Conservation (phyloP, 2,113 vertebrate genomes). For the Pampusana beccarii region DNA sequence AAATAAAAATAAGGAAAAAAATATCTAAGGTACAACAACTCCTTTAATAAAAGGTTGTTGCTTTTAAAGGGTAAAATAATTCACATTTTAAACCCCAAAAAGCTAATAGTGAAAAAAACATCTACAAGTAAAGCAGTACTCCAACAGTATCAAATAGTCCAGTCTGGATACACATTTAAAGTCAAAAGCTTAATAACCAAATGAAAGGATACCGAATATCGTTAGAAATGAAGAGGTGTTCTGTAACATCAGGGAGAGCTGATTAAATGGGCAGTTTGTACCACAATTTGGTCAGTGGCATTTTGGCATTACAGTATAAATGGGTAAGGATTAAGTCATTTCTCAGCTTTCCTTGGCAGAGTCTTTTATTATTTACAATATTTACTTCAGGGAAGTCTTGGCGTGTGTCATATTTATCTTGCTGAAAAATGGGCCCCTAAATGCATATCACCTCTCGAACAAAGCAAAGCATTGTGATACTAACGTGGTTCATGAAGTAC, state of each 20-base stretch:
- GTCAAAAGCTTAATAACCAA: conserved; percentile 35
- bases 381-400: conserved; percentile 86
- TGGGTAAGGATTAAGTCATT: conserved; percentile 86
- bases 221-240: conserved; percentile 63
- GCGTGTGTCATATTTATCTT: conserved; percentile 84
- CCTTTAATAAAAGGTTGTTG: conserved; percentile 15
- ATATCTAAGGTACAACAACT: conserved; percentile 4
- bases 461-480: conserved; percentile 86
- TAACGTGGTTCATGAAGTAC: conserved; percentile 95
- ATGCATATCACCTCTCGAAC: conserved; percentile 87
- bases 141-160: background rate
- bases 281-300: conserved; percentile 72
- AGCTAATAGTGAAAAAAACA: background rate
- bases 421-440: conserved; percentile 84
- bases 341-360: conserved; percentile 87
- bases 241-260: conserved; percentile 68
- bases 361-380: conserved; percentile 89
- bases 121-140: conserved; percentile 13
- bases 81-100: conserved; percentile 12
- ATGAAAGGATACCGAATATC: conserved; percentile 47
- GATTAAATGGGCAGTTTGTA: conserved; percentile 79
- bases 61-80: conserved; percentile 28
- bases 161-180: background rate
- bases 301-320: conserved; percentile 78
- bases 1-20: conserved; percentile 53